Percentiles rank a stretch among this genome's conserved stretches.
Conservation (phyloP, 2,113 vertebrate genomes). For the Lipophrys pholis region DNA sequence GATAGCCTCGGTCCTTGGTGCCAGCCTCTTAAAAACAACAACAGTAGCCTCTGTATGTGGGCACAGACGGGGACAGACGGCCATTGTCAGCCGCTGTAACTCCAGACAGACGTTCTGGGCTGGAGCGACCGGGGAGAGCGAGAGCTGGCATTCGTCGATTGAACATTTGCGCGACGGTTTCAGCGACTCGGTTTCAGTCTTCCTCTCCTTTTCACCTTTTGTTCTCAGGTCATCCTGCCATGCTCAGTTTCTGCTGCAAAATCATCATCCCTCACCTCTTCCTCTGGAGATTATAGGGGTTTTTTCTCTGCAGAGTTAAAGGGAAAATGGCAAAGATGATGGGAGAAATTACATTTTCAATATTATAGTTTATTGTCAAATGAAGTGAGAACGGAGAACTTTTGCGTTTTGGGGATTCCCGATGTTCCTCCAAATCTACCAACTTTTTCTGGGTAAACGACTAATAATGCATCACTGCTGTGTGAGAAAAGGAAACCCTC, state of each 20-base stretch:
- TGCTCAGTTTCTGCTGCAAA: too few relatives aligned
- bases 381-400: too few relatives aligned
- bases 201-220: slow-evolving; percentile 69
- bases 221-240: slow-evolving; percentile 29
- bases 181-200: slow-evolving; percentile 55
- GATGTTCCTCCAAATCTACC: too few relatives aligned
- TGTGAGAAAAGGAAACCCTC: too few relatives aligned
- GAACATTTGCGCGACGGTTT: slow-evolving; percentile 43
- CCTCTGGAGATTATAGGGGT: slow-evolving; percentile 3
- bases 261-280: not conserved
- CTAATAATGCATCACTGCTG: too few relatives aligned
- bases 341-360: too few relatives aligned
- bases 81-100: slow-evolving; percentile 70
- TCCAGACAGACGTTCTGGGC: slow-evolving; percentile 70
- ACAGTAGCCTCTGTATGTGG: slow-evolving; percentile 63
- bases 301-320: not conserved
- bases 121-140: slow-evolving; percentile 63
- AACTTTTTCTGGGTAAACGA: too few relatives aligned
- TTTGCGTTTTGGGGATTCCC: too few relatives aligned
- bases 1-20: slow-evolving; percentile 40
- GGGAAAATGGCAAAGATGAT: too few relatives aligned
- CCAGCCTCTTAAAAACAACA: slow-evolving; percentile 65
- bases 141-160: slow-evolving; percentile 45
- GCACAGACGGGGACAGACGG: slow-evolving; percentile 59
- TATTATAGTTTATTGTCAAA: too few relatives aligned